Percentiles rank a stretch among this genome's conserved stretches.
phyloP scores from a whole-genome alignment of 1,140 invertebrate genomes.

The Microplitis demolitor region DNA sequence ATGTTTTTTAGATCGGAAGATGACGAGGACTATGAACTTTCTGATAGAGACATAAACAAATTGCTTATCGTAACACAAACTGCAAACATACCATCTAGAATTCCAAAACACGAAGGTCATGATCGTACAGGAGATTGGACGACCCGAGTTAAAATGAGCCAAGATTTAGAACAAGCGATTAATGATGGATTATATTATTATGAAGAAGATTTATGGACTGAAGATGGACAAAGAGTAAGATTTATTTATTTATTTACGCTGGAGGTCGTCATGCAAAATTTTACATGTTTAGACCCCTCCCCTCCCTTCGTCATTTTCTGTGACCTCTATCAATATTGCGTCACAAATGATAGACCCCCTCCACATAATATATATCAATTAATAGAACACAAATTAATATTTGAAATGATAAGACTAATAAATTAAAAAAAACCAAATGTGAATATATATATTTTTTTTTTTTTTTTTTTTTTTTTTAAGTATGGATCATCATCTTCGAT shows the following conservation, averaged over 20 bases:
- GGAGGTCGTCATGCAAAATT: no score
- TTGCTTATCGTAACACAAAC: constrained; percentile 94
- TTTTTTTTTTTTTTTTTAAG: constrained; percentile 30
- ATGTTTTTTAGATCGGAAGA: constrained; percentile 68
- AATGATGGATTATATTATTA: constrained; percentile 95
- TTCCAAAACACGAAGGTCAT: constrained; percentile 84
- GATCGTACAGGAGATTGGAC: constrained; percentile 86
- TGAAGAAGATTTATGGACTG: constrained; percentile 86
- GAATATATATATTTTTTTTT: not conserved
- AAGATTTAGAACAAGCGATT: constrained; percentile 91
- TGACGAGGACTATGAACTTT: constrained; percentile 86
- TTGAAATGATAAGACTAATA: no score
- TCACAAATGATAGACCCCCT: no score
- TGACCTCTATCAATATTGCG: no score
- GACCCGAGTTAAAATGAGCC: constrained; percentile 87
- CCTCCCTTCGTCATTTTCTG: no score
- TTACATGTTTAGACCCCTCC: no score
- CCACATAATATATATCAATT: no score
- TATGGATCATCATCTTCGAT: constrained; percentile 56
- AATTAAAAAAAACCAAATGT: no score
- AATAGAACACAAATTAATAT: no score
- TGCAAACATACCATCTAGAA: constrained; percentile 60
- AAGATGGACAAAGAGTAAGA: constrained; percentile 55
- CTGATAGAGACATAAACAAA: constrained; percentile 92
- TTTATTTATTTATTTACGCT: not conserved